Evolutionary conservation across 2,888 invertebrate species (phyloP), one percentile per base, ranked within the genome.

Genomic region (Drosophila mettleri): DNA sequence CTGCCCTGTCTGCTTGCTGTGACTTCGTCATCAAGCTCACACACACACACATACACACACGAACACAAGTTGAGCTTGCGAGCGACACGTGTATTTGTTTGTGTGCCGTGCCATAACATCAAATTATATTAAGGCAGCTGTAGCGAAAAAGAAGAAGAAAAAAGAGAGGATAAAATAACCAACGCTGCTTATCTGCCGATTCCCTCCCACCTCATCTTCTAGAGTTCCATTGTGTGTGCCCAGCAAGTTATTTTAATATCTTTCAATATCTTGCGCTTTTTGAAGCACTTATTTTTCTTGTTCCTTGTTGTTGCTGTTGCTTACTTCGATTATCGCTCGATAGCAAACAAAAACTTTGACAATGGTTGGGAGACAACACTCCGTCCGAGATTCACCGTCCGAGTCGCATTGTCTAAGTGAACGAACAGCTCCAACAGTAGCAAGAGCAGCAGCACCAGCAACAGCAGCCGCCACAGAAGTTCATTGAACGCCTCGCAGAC

Each of bases 161-260:
- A 14, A 10, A 27, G 16, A 18, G 45, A 29, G 53, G 54, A 62
- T 41, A 67, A 55, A 48, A 34, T n/a, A 46, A n/a, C 14, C 33
- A 54, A 16, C 34, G 48, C 64, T 74, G 64, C 75, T 69, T 73
- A 73, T 73, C 68, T 63, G 52, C 34, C 51, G 16, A 38, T 52
- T 38, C 38, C 45, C 45, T 16, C 24, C 48, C 67, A 65, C n/a
- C 67, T 45, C 55, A 34, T 49, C 64, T 58, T 49, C 61, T 38
- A 20, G 53, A 53, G 41, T 69, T 41, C 46, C 61, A 70, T 85
- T 77, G 68, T 78, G 68, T 78, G 71, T 66, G 74, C 66, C 68
- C 57, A 74, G 69, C 53, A 83, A 82, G 78, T 79, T 85, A 74
- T 85, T 82, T 87, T 83, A 83, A 88, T 86, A 88, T 88, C 80